Percentiles rank a stretch among this genome's conserved stretches.
phyloP scores from a whole-genome alignment of 1,140 invertebrate species.

The Drosophila mayri region DNA sequence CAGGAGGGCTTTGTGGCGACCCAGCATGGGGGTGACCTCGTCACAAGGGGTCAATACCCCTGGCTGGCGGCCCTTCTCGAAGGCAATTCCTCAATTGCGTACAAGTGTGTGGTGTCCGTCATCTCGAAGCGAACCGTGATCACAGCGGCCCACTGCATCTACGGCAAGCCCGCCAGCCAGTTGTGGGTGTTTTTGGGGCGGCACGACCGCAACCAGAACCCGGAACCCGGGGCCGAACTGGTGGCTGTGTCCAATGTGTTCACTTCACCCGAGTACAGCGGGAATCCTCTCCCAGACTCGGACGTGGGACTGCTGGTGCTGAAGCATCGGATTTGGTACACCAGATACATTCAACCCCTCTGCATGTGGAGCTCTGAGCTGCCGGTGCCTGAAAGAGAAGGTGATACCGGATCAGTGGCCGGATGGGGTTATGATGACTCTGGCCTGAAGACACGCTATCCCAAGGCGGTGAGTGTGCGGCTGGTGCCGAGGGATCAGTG shows the following conservation, averaged over 20 bases:
- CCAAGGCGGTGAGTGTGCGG: conserved; percentile 16
- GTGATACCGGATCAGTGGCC: conserved; percentile 8
- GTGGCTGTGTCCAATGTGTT: conserved; percentile 7
- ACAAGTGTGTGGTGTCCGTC: conserved; percentile 17
- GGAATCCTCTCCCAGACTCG: conserved; percentile 5
- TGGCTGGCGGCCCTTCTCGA: conserved; percentile 16
- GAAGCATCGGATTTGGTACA: not conserved
- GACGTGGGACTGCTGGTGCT: conserved; percentile 23
- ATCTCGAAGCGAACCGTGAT: conserved; percentile 24
- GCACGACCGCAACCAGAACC: conserved; percentile 16
- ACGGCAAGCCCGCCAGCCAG: not conserved
- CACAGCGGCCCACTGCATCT: conserved; percentile 22
- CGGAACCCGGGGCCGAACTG: not conserved
- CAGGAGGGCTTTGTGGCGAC: conserved; percentile 4
- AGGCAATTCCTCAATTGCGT: not conserved
- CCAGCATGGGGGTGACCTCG: not conserved
- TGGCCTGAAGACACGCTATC: conserved; percentile 14
- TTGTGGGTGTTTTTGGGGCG: conserved; percentile 20
- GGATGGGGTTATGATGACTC: conserved; percentile 9
- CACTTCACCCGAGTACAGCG: conserved; percentile 1
- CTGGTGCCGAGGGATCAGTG: conserved; percentile 19
- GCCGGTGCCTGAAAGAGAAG: not conserved
- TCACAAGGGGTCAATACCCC: conserved; percentile 19
- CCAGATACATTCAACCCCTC: conserved; percentile 15
- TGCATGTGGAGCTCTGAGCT: conserved; percentile 5